These are phyloP conservation scores for Campopleginae sp. DNA, from an alignment of 2,888 invertebrate species.

Conservation along the genomic window DNA sequence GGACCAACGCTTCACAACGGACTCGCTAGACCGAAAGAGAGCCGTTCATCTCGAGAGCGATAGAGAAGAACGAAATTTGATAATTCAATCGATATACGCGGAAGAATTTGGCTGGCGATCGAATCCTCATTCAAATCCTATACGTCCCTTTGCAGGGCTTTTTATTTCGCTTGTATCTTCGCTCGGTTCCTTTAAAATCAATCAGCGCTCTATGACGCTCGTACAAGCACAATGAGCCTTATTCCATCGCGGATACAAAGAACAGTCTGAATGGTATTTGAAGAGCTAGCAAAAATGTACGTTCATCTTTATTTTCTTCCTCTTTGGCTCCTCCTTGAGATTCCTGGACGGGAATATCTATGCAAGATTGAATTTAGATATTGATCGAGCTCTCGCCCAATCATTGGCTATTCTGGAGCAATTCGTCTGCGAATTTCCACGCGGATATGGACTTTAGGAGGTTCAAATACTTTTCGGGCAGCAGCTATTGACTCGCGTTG, in stretches of 20 bases:
- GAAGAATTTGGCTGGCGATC: constrained; percentile 17
- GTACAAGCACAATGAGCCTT: constrained; percentile 6
- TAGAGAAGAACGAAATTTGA: constrained; percentile 30
- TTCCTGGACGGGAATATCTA: constrained; percentile 8
- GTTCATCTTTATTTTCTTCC: neutral
- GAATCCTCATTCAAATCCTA: constrained; percentile 11
- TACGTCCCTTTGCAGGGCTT: neutral
- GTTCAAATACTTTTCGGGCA: constrained; percentile 30
- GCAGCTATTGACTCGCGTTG: constrained; percentile 45
- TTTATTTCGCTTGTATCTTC: neutral
- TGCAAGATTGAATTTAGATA: constrained; percentile 35
- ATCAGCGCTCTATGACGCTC: constrained; percentile 1
- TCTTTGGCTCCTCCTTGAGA: neutral
- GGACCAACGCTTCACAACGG: constrained; percentile 64
- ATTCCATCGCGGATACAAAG: constrained; percentile 9
- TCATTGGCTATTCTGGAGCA: constrained; percentile 31
- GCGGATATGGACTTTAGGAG: neutral
- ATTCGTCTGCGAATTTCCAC: constrained; percentile 19
- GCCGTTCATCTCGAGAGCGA: constrained; percentile 39
- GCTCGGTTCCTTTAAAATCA: constrained; percentile 13
- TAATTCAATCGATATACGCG: constrained; percentile 41
- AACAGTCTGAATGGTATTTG: constrained; percentile 39
- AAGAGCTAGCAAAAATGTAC: constrained; percentile 31
- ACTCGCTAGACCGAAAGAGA: constrained; percentile 66
- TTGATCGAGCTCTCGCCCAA: constrained; percentile 18